Conservation (phyloP, 1,140 invertebrate species). For the Ceratina australensis region DNA sequence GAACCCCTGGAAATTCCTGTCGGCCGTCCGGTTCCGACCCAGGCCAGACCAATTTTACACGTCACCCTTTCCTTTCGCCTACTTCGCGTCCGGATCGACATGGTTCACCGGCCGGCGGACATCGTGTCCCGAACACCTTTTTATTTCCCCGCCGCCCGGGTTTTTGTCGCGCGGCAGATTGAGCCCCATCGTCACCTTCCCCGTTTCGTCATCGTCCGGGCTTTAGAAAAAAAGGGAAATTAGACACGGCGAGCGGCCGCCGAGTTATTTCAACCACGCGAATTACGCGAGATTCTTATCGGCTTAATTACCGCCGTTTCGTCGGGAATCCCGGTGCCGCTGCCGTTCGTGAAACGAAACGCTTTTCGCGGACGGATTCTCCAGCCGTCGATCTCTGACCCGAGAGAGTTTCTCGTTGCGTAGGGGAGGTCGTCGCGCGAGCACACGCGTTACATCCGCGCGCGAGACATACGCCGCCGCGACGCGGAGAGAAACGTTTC, state of each 20-base stretch:
- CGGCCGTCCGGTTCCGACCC: conserved; percentile 21
- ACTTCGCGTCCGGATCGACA: neutral
- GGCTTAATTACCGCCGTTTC: conserved; percentile 26
- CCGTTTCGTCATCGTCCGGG: neutral
- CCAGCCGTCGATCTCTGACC: conserved; percentile 59
- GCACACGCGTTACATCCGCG: conserved; percentile 22
- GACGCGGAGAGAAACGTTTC: conserved; percentile 2
- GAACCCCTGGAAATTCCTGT: conserved; percentile 42
- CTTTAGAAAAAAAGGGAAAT: conserved; percentile 1
- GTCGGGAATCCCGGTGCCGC: conserved; percentile 3
- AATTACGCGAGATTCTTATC: conserved; percentile 33
- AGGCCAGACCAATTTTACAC: conserved; percentile 51
- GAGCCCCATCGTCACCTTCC: neutral
- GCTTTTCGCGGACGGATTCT: conserved; percentile 22
- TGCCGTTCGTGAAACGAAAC: conserved; percentile 16
- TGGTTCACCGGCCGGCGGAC: neutral
- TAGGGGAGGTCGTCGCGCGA: conserved; percentile 30
- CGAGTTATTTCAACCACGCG: conserved; percentile 19
- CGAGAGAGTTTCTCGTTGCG: conserved; percentile 43
- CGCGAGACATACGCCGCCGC: neutral
- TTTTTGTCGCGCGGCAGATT: too few species aligned
- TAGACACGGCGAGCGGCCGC: neutral
- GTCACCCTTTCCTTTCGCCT: conserved; percentile 22
- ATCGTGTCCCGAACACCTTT: neutral
- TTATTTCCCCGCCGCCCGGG: neutral